Evolutionary conservation across 2,888 invertebrate genomes (phyloP), one percentile per base, ranked within the genome.

Genomic region (Orthosia gothica): DNA sequence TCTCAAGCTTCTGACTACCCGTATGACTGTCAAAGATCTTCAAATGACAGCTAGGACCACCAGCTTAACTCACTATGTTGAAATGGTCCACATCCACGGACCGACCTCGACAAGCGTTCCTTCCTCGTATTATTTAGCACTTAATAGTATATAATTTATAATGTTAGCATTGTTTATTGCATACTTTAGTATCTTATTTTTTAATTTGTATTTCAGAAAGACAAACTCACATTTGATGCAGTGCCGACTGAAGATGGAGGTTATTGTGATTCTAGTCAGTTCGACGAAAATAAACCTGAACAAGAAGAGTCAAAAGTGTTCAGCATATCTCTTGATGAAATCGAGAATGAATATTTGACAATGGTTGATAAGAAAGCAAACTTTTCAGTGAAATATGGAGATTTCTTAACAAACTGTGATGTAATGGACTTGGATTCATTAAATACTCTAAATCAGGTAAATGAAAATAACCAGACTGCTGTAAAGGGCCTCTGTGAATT

Each of bases 191-290:
- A 26, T 45, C 18, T 20, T n/a, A 58, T 70, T 50, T 55, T 45
- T 16, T 67, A 16, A 50, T 54, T 57, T 26, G 5, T 32, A 52
- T 95, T 95, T 76, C 94, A 97, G 94, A 97, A 94, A 92, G 97
- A 97, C 59, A 95, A 97, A 80, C 93, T 97, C 57, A 95, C 95
- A 65, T 95, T 95, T 89, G 93, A 94, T 88, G 97, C 97, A 58
- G 91, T 97, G 66, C 97, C 97, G 64, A 97, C 97, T 59, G 89
- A 97, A 88, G 94, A 94, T 91, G 96, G 96, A 47, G 95, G 95
- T 45, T 92, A 85, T 79, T 95, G 94, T 90, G 91, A 92, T 81
- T 64, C 89, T 45, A 89, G 72, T 74, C 88, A 89, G 74, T 87
- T 82, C 76, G 67, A 70, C 66, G 76, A 72, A 58, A 74, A 47